phyloP scores from a whole-genome alignment of 1,140 invertebrate genomes.

The Musca vetustissima region DNA sequence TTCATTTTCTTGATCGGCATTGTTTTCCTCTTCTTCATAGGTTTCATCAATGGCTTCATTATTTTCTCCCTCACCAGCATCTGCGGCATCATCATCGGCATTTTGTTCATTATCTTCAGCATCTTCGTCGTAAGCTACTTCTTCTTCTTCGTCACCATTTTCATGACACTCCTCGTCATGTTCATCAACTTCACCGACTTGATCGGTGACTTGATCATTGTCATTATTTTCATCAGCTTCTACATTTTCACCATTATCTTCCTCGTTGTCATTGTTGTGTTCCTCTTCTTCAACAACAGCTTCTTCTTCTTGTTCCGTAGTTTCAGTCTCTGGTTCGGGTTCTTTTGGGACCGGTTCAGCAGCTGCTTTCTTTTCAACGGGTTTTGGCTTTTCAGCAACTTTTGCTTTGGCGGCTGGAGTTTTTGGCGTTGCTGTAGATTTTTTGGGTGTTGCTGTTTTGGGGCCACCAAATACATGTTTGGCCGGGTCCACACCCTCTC shows the following conservation, averaged over 20 bases:
- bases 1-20: conserved; percentile 40
- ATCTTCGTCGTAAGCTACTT: conserved; percentile 31
- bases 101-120: conserved; percentile 24
- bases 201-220: conserved; percentile 55
- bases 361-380: conserved; percentile 67
- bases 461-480: conserved; percentile 10
- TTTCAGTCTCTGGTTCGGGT: not conserved
- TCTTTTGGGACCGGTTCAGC: conserved; percentile 61
- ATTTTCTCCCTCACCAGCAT: conserved; percentile 26
- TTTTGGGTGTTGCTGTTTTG: conserved; percentile 4
- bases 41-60: conserved; percentile 28
- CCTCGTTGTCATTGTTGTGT: conserved; percentile 37
- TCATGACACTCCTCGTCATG: conserved; percentile 46
- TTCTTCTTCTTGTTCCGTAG: conserved; percentile 12
- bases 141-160: conserved; percentile 31
- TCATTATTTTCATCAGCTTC: conserved; percentile 54
- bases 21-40: conserved; percentile 38
- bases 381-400: conserved; percentile 61
- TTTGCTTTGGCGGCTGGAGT: conserved; percentile 49
- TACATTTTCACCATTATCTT: conserved; percentile 36
- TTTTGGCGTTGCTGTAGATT: conserved; percentile 66
- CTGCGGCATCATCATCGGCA: not conserved
- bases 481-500: conserved; percentile 22
- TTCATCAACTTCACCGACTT: conserved; percentile 54
- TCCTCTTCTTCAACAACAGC: conserved; percentile 44